Conservation (phyloP, 2,113 vertebrate species). For the Silurus glanis region DNA sequence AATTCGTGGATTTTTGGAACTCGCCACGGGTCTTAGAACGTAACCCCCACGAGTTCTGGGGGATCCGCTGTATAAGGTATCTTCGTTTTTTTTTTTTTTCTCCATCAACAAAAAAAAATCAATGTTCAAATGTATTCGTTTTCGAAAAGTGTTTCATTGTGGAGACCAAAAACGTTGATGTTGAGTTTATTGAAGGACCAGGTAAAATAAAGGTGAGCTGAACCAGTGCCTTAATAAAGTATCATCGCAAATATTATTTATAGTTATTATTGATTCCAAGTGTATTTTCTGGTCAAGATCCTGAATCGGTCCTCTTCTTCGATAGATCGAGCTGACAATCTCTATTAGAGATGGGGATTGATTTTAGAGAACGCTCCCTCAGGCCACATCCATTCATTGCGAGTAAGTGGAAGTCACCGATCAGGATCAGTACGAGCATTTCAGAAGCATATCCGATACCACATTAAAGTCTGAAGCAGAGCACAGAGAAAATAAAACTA, state of each 20-base stretch:
- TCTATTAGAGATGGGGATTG: neutral
- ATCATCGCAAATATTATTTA: neutral
- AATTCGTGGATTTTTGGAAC: no score
- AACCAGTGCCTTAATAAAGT: neutral
- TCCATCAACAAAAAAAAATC: no score
- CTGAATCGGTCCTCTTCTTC: neutral
- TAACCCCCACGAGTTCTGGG: no score
- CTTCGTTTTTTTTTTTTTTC: no score
- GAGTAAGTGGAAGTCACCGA: neutral
- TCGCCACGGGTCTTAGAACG: no score
- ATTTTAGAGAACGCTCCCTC: conserved; percentile 2
- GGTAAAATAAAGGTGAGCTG: neutral
- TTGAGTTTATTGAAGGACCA: neutral
- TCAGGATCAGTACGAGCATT: conserved; percentile 10
- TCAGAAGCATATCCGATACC: conserved; percentile 1
- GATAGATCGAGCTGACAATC: neutral
- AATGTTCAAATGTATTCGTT: no score
- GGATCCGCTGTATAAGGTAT: no score
- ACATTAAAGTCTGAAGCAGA: neutral
- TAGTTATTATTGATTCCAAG: neutral
- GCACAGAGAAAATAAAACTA: neutral
- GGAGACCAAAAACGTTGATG: no score
- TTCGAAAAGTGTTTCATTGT: no score
- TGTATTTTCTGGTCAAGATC: neutral
- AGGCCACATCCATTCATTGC: conserved; percentile 11